These are phyloP conservation scores for Drosophila watanabei DNA, from an alignment of 1,140 invertebrate genomes.

Conservation along the genomic window DNA sequence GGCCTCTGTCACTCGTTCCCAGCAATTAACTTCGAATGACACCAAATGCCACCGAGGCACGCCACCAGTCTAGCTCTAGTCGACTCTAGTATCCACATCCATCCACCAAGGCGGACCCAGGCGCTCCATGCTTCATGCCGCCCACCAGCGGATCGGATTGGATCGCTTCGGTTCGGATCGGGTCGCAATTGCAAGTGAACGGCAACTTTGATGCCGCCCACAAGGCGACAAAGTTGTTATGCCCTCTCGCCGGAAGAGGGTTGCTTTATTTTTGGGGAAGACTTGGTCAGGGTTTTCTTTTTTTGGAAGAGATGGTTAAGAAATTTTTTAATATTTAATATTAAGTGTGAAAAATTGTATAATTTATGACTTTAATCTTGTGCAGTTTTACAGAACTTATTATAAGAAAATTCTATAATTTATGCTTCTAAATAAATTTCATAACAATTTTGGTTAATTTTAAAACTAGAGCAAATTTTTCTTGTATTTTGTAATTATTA, in stretches of 20 bases:
- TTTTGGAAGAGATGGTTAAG: neutral
- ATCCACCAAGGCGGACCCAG: conserved; percentile 25
- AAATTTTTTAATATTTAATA: neutral
- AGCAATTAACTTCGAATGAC: conserved; percentile 84
- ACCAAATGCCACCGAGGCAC: conserved; percentile 82
- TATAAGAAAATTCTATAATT: too few species aligned
- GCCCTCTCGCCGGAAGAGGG: conserved; percentile 6
- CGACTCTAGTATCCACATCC: conserved; percentile 21
- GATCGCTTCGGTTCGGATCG: conserved; percentile 38
- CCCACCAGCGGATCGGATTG: conserved; percentile 60
- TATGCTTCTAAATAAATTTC: too few species aligned
- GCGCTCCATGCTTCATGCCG: conserved; percentile 34
- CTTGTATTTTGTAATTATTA: too few species aligned
- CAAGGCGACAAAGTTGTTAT: conserved; percentile 54
- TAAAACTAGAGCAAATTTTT: too few species aligned
- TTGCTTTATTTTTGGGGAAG: neutral
- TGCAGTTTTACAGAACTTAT: too few species aligned
- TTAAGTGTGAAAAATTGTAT: too few species aligned
- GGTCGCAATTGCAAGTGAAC: conserved; percentile 75
- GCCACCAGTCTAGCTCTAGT: conserved; percentile 42
- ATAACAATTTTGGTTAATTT: too few species aligned
- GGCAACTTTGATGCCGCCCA: conserved; percentile 82
- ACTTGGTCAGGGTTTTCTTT: neutral
- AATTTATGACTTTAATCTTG: too few species aligned
- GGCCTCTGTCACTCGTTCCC: conserved; percentile 71